phyloP scores from a whole-genome alignment of 1,140 invertebrate genomes.

The Radopholus similis region DNA sequence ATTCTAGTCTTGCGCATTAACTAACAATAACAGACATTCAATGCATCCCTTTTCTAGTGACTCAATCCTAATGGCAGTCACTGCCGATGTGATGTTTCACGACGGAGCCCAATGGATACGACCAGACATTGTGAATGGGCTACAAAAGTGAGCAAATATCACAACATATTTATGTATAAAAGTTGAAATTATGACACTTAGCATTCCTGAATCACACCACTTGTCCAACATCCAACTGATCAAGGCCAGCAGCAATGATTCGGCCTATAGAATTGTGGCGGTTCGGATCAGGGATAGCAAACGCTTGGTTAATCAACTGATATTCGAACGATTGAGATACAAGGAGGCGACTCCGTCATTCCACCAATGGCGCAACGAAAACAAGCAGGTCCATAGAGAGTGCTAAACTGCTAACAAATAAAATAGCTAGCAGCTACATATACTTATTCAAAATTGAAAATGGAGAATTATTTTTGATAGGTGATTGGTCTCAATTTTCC shows the following conservation, averaged over 20 bases:
- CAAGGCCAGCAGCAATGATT: neutral
- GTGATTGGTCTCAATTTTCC: conserved; percentile 4
- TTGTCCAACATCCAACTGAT: neutral
- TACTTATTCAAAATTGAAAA: too few relatives aligned
- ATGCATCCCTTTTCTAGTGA: too few relatives aligned
- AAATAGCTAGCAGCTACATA: too few relatives aligned
- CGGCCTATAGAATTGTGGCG: conserved; percentile 4
- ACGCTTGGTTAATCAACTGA: neutral
- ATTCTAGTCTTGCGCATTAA: too few relatives aligned
- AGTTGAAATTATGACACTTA: neutral
- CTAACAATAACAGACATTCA: too few relatives aligned
- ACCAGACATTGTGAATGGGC: neutral
- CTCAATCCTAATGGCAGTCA: neutral
- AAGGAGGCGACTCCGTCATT: conserved; percentile 6
- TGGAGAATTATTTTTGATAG: too few relatives aligned
- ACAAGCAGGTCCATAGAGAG: too few relatives aligned
- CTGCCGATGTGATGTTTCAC: neutral
- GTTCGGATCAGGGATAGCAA: neutral
- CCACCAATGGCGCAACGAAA: conserved; percentile 4
- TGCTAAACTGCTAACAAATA: too few relatives aligned
- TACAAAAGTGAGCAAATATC: too few relatives aligned
- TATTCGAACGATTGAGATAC: neutral
- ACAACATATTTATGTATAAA: too few relatives aligned
- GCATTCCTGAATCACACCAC: neutral
- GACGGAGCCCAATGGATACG: conserved; percentile 1